Base-by-base conservation (phyloP, 2,797 vertebrate species). In the Cottoperca gobio region DNA sequence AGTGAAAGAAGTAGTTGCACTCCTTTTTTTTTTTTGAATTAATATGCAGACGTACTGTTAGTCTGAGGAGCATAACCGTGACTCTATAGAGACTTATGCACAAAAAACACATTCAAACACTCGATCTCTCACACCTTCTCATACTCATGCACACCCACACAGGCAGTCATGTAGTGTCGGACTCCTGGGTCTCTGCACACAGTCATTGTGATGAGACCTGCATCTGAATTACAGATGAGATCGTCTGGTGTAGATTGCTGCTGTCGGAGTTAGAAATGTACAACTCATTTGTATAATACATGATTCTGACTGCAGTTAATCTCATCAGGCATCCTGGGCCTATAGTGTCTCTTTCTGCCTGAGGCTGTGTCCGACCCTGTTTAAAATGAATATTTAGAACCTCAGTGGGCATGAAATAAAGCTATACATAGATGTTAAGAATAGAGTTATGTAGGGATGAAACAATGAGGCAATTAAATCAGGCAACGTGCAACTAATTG, bases 171-270 rank as follows among this genome's bases (percentile, higher is more conserved):
- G 61, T 68, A 21, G 48, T 75, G 79, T 65, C 69, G 68, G 64
- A 73, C 57, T 52, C 65, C 48, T 33, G 63, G 49, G 63, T 66
- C 39, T 70, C 53, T 69, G 64, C 61, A 28, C 72, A 50, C 55
- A 63, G 43, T 76, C 64, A 43, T 37, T 73, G 69, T 62, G 73
- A 84, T 75, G 67, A 82, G 76, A 65, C 48, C 71, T 76, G 67
- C 65, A 75, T 89, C 81, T 82, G 73, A 87, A 88, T 87, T 68
- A 72, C 79, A 84, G 76, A 89, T 82, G 73, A 90, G 64, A 46
- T 40, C 1, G n/a, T 54, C 50, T 24, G 12, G 58, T 62, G 64
- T 75, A 55, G 85, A 76, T 52, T 21, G 45, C 72, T 37, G 65
- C 67, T 70, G 72, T 76, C 52, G 16, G 69, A 85, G 39, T 53